phyloP scores from a whole-genome alignment of 2,113 vertebrate species.

The Gobiocypris rarus region DNA sequence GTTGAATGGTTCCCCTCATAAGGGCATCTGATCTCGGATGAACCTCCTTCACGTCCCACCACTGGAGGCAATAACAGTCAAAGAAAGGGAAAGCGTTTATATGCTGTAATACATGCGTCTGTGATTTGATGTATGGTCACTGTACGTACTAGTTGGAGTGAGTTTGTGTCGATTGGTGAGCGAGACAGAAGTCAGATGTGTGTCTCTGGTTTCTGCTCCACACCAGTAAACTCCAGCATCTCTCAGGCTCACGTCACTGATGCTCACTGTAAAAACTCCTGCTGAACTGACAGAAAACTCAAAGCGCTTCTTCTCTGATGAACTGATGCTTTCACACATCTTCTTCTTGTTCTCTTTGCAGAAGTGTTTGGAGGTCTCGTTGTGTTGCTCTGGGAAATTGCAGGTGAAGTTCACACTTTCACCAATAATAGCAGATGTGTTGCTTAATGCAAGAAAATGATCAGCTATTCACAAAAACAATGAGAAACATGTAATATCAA shows the following conservation, averaged over 20 bases:
- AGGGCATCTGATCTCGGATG: conserved; percentile 16
- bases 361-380: conserved; percentile 8
- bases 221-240: conserved; percentile 56
- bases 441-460: not conserved
- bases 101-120: not conserved
- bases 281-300: conserved; percentile 10
- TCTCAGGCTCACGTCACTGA: conserved; percentile 18
- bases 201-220: not conserved
- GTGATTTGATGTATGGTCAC: not conserved
- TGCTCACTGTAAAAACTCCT: conserved; percentile 45
- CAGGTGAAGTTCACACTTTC: not conserved
- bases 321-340: conserved; percentile 11
- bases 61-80: not conserved
- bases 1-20: not conserved
- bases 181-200: fast-evolving
- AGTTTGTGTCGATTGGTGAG: conserved; percentile 47
- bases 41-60: conserved; percentile 3
- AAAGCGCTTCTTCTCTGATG: not conserved
- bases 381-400: not conserved
- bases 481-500: not conserved
- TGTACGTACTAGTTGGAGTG: conserved; percentile 43
- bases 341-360: conserved; percentile 26
- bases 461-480: not conserved
- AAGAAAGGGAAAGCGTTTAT: not conserved
- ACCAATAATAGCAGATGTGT: not conserved